Evolutionary conservation across 2,797 vertebrate species (phyloP).

Genomic region (Tapirus indicus): DNA sequence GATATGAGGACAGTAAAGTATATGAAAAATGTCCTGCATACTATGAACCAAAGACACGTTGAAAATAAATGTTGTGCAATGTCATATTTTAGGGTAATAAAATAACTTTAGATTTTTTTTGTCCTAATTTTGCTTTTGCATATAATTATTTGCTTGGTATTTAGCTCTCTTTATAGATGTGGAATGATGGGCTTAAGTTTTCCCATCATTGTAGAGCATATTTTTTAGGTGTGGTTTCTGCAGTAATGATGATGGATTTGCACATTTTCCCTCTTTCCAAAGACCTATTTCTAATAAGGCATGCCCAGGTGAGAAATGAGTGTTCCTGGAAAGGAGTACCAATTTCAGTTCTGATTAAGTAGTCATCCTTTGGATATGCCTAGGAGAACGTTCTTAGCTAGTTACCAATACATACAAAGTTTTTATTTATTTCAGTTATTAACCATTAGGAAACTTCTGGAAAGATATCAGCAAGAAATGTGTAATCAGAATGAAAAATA

Average conservation of each 20-base stretch:
- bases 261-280: neutral
- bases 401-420: neutral
- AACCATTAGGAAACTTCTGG: neutral
- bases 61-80: neutral
- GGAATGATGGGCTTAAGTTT: neutral
- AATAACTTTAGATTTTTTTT: neutral
- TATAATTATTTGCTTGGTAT: neutral
- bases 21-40: neutral
- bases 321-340: neutral
- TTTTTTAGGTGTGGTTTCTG: neutral
- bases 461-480: neutral
- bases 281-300: neutral
- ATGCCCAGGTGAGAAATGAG: neutral
- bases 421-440: neutral
- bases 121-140: neutral
- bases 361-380: neutral
- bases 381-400: neutral
- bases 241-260: neutral
- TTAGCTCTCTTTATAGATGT: neutral
- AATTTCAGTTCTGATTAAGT: neutral
- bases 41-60: neutral
- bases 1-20: neutral
- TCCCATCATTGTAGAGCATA: neutral
- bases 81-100: neutral
- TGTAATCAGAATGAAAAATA: neutral